Base-by-base conservation (phyloP, 2,888 invertebrate genomes). In the Globia sparganii region DNA sequence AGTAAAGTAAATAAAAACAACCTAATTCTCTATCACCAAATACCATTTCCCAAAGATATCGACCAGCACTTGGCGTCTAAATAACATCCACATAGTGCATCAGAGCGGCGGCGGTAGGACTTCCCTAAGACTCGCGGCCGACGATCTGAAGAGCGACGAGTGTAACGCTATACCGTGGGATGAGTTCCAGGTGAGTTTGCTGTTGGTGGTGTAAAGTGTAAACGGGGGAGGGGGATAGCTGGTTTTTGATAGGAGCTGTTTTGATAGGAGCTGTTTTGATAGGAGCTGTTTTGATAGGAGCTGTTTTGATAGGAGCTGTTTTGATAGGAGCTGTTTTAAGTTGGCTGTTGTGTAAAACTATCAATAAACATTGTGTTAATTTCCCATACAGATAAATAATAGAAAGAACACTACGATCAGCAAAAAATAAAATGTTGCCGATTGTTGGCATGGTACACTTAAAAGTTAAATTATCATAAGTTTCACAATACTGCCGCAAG, bases 141-240 rank as follows among this genome's bases (percentile, higher is more conserved):
- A 95, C 58, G 97, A 98, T 85, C 95, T 99, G 11, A 97, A 97
- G 46, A 97, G 98, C 72, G 98, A 98, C 89, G 99, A 99, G 94
- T 99, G 98, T 91, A 97, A 98, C 61, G 98, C 98, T 62, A 98
- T 99, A 91, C 98, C 98, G 0, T 99, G 99, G 98, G 99, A 99
- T 91, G 99, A 99, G 95, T 98, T 99, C 97, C 99, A 99, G 98
- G 98, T 98, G 95, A 94, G 91, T 87, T 68, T 61, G 67, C 53
- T 82, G 67, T 76, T 25, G 18, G 21, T 21, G 49, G 13, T 11
- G 15, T 28, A 2, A 11, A n/a, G 9, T 13, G 46, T 34, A 15
- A 67, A 49, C 9, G 9, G n/a, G 43, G 28, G 49, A 2, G 4
- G 40, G 49, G 11, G 49, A 0, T 0, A 2, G 64, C 58, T 71